Evolutionary conservation across 1,140 invertebrate species (phyloP).

Genomic region (Mya arenaria): DNA sequence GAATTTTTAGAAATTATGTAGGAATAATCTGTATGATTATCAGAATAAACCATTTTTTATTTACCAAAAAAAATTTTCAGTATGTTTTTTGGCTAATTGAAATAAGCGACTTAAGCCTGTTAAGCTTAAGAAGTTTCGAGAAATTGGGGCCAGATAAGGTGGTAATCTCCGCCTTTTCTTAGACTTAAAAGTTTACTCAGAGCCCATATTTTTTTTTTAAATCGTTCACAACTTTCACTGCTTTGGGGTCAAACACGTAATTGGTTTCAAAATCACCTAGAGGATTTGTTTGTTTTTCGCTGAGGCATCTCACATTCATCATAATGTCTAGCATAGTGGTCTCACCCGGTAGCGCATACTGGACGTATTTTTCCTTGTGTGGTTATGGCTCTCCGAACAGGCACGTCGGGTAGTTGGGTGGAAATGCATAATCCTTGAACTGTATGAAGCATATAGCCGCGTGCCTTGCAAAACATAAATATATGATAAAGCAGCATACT

Average conservation of each 20-base stretch:
- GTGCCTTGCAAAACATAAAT: conserved; percentile 80
- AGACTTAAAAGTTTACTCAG: conserved; percentile 24
- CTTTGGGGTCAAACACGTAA: conserved; percentile 78
- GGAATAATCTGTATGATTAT: too few species aligned
- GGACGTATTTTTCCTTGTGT: conserved; percentile 71
- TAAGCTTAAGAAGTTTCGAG: too few species aligned
- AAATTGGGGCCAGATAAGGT: too few species aligned
- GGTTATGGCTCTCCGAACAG: conserved; percentile 76
- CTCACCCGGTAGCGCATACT: conserved; percentile 75
- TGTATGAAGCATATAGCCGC: conserved; percentile 80
- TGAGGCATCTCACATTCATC: conserved; percentile 79
- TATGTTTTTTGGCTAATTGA: too few species aligned
- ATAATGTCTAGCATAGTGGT: conserved; percentile 76
- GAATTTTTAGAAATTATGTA: too few species aligned
- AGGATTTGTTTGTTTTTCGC: conserved; percentile 75
- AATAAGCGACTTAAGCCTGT: too few species aligned
- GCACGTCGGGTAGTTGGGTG: conserved; percentile 81
- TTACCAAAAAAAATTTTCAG: too few species aligned
- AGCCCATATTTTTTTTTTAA: conserved; percentile 32
- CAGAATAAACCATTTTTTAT: too few species aligned
- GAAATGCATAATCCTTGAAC: conserved; percentile 79
- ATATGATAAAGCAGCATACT: conserved; percentile 78
- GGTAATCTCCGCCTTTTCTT: conserved; percentile 18
- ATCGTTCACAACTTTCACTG: conserved; percentile 72
- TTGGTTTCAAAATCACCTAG: conserved; percentile 80